Evolutionary conservation across 2,888 invertebrate genomes (phyloP).

Genomic region (Bhutanitis thaidina): DNA sequence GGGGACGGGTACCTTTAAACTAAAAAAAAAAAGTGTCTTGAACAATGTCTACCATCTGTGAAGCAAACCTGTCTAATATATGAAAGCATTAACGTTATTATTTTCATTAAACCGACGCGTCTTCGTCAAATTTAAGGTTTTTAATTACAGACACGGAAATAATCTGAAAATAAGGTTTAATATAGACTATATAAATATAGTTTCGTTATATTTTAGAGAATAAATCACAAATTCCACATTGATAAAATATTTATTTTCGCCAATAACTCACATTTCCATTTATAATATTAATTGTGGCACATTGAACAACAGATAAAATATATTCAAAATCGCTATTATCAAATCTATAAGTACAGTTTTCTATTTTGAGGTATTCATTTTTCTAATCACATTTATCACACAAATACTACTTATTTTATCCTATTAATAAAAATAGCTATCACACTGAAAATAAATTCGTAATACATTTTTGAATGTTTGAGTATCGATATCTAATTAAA

Average conservation of each 20-base stretch:
- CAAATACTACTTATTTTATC: slow-evolving; percentile 23
- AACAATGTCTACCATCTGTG: no score
- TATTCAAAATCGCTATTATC: slow-evolving; percentile 42
- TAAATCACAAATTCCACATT: slow-evolving; percentile 45
- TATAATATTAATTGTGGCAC: slow-evolving; percentile 71
- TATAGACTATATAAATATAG: no score
- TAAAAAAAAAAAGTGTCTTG: no score
- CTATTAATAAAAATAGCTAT: slow-evolving; percentile 30
- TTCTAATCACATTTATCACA: slow-evolving; percentile 35
- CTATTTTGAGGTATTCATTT: slow-evolving; percentile 53
- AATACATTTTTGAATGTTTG: slow-evolving; percentile 26
- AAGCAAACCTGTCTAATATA: no score
- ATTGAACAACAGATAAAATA: slow-evolving; percentile 68
- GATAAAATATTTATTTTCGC: slow-evolving; percentile 73
- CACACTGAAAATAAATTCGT: slow-evolving; percentile 53
- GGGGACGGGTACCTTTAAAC: no score
- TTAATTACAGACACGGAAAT: no score
- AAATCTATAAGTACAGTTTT: slow-evolving; percentile 37
- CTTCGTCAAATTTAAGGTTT: no score
- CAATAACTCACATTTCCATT: slow-evolving; percentile 71
- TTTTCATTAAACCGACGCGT: no score
- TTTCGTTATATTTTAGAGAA: neutral
- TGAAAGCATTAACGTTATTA: no score
- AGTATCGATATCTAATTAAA: slow-evolving; percentile 12
- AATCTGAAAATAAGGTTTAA: no score